phyloP scores from a whole-genome alignment of 2,113 vertebrate species.

The Irena cyanogastra region DNA sequence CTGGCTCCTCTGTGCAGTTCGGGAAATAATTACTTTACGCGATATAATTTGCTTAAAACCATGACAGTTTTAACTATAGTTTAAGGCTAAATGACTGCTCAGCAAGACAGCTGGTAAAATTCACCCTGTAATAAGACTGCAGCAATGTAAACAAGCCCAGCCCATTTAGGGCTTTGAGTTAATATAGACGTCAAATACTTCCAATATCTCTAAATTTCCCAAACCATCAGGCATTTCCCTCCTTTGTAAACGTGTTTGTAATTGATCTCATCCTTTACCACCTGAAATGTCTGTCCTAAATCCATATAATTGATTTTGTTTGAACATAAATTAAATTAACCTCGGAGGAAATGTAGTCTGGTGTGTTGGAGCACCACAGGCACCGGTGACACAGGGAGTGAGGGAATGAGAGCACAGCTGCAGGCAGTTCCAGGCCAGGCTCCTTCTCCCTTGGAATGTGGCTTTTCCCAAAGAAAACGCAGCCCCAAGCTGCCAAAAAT shows the following conservation, averaged over 20 bases:
- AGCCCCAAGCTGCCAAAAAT: background rate
- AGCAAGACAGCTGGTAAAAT: constrained; percentile 59
- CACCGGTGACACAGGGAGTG: rapidly evolving
- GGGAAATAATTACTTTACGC: constrained; percentile 50
- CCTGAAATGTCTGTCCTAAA: background rate
- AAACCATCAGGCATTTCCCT: background rate
- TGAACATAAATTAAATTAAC: background rate
- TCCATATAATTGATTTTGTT: background rate
- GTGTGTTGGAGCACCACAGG: background rate
- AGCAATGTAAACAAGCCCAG: constrained; percentile 16
- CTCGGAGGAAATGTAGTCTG: background rate
- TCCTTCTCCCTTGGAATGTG: background rate
- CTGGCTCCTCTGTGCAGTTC: constrained; percentile 22
- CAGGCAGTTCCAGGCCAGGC: background rate
- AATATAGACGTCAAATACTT: constrained; percentile 54
- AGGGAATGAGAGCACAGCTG: background rate
- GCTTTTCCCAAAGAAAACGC: background rate
- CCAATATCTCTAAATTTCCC: constrained; percentile 10
- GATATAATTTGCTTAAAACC: constrained; percentile 60
- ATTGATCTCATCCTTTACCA: background rate
- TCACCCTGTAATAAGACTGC: constrained; percentile 46
- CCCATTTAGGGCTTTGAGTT: constrained; percentile 41
- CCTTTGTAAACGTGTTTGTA: background rate
- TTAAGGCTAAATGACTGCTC: constrained; percentile 45
- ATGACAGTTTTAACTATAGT: constrained; percentile 57